These are phyloP conservation scores for Vannuccia rotundouncinata DNA, from an alignment of 2,888 invertebrate genomes.

Conservation along the genomic window DNA sequence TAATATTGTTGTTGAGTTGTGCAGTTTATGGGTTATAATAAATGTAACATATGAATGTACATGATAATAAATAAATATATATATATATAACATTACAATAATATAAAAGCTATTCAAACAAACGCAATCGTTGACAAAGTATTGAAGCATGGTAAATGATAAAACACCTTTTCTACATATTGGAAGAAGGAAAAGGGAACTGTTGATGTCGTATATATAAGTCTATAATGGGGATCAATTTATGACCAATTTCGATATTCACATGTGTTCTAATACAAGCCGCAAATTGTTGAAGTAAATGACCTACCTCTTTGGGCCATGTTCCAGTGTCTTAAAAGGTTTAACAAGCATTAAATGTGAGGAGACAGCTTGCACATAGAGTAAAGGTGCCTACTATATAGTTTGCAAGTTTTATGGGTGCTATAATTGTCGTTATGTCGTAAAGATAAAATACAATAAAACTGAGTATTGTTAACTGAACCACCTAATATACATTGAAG, in stretches of 20 bases:
- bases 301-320: constrained; percentile 20
- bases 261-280: neutral
- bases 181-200: neutral
- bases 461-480: no score
- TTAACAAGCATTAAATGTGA: neutral
- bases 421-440: no score
- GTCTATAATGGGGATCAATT: neutral
- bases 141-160: neutral
- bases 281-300: neutral
- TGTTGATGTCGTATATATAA: neutral
- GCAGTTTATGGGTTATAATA: no score
- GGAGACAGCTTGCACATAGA: neutral
- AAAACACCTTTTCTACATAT: neutral
- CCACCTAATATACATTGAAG: no score
- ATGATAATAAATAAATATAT: neutral
- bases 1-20: no score
- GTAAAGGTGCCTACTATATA: no score
- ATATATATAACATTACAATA: neutral
- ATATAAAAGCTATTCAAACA: no score
- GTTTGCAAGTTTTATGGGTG: no score
- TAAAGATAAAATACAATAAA: no score
- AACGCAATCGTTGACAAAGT: neutral
- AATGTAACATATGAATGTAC: no score
- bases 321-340: neutral
- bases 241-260: neutral